These are phyloP conservation scores for Lithosia quadra DNA, from an alignment of 2,888 invertebrate species.

Conservation along the genomic window DNA sequence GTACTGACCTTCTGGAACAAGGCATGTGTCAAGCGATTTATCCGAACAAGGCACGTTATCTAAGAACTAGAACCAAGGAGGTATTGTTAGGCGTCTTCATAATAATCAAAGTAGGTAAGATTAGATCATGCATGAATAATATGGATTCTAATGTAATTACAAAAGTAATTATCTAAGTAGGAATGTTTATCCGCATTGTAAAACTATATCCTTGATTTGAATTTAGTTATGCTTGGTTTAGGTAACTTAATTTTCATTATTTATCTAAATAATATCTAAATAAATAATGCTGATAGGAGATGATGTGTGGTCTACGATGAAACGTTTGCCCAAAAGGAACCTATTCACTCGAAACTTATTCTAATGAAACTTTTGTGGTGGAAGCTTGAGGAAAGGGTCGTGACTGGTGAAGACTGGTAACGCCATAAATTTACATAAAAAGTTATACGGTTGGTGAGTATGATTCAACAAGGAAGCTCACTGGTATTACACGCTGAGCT, in stretches of 20 bases:
- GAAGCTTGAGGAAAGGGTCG: not conserved
- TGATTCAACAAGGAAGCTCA: constrained; percentile 40
- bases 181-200: too few relatives aligned
- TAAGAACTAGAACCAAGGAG: not conserved
- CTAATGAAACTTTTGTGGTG: not conserved
- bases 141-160: too few relatives aligned
- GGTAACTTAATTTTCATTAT: too few relatives aligned
- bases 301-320: too few relatives aligned
- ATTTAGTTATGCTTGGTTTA: too few relatives aligned
- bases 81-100: not conserved
- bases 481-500: constrained; percentile 58
- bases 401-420: constrained; percentile 3
- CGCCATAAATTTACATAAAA: not conserved
- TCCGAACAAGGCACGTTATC: constrained; percentile 16
- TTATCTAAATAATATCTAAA: too few relatives aligned
- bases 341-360: not conserved
- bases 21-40: constrained; percentile 42
- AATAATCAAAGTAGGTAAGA: too few relatives aligned
- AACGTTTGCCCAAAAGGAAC: too few relatives aligned
- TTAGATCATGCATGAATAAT: too few relatives aligned
- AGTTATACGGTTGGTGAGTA: not conserved
- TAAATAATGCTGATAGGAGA: too few relatives aligned
- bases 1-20: constrained; percentile 83
- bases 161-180: too few relatives aligned
- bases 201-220: too few relatives aligned